These are phyloP conservation scores for Crematogaster levior DNA, from an alignment of 2,888 invertebrate genomes.

Conservation along the genomic window DNA sequence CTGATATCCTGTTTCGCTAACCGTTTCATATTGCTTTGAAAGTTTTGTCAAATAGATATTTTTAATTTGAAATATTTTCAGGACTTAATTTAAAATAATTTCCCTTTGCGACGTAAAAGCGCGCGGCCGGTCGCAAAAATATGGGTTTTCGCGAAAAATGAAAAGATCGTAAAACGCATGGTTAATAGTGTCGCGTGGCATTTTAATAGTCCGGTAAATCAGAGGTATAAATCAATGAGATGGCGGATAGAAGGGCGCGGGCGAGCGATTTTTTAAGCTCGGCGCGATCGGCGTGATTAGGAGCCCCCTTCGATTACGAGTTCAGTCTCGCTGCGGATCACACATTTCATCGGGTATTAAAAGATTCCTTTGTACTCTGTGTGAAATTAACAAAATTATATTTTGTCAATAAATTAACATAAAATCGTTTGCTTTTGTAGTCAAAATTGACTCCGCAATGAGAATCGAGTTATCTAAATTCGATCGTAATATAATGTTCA, in stretches of 20 bases:
- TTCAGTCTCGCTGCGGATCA: background rate
- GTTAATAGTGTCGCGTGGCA: conserved; percentile 42
- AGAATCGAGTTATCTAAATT: conserved; percentile 14
- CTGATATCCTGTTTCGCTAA: conserved; percentile 45
- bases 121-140: conserved; percentile 9
- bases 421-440: conserved; percentile 1
- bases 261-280: conserved; percentile 15
- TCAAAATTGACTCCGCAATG: background rate
- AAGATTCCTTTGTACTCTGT: background rate
- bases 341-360: background rate
- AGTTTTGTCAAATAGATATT: conserved; percentile 24
- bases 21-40: conserved; percentile 41
- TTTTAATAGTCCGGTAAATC: conserved; percentile 45
- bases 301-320: background rate
- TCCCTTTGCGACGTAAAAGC: background rate
- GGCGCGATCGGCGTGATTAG: conserved; percentile 20
- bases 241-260: background rate
- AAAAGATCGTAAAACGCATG: conserved; percentile 20
- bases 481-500: background rate
- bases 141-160: background rate
- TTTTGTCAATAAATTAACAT: conserved; percentile 13
- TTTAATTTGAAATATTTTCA: conserved; percentile 44
- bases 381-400: background rate
- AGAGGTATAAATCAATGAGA: conserved; percentile 28
- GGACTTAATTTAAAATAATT: conserved; percentile 43